Conservation (phyloP, 2,797 vertebrate genomes). For the Gastrophryne carolinensis region DNA sequence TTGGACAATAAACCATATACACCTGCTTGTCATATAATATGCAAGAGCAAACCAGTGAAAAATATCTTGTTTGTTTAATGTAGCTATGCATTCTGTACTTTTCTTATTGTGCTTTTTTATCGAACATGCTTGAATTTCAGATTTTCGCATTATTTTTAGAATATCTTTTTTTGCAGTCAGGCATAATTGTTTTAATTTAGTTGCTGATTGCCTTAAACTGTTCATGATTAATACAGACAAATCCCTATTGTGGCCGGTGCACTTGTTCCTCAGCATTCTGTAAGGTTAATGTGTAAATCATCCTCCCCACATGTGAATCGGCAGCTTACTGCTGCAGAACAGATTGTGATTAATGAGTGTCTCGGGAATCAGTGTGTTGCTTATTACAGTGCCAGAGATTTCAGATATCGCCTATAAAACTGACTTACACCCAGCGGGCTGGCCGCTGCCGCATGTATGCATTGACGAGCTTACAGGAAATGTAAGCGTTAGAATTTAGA, state of each 20-base stretch:
- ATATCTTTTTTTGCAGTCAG: no score
- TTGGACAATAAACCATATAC: no score
- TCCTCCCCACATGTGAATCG: neutral
- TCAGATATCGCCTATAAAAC: conserved; percentile 17
- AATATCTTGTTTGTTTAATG: no score
- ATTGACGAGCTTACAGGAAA: no score
- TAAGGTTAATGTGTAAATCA: conserved; percentile 3
- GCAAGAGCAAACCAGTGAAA: no score
- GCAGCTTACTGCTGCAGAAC: neutral
- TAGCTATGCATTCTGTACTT: no score
- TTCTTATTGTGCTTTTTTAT: no score
- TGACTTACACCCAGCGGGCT: neutral
- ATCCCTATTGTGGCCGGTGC: neutral
- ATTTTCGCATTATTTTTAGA: no score
- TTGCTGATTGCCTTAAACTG: neutral
- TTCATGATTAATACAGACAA: neutral
- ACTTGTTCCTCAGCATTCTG: neutral
- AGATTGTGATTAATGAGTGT: conserved; percentile 21
- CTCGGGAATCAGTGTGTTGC: conserved; percentile 9
- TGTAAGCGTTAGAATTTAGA: no score
- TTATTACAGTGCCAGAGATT: conserved; percentile 19
- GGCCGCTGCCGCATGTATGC: neutral
- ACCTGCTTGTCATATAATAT: no score
- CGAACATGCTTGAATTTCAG: no score
- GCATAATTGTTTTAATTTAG: no score